Conservation (phyloP, 2,113 vertebrate genomes). For the Colistium nudipinnis region DNA sequence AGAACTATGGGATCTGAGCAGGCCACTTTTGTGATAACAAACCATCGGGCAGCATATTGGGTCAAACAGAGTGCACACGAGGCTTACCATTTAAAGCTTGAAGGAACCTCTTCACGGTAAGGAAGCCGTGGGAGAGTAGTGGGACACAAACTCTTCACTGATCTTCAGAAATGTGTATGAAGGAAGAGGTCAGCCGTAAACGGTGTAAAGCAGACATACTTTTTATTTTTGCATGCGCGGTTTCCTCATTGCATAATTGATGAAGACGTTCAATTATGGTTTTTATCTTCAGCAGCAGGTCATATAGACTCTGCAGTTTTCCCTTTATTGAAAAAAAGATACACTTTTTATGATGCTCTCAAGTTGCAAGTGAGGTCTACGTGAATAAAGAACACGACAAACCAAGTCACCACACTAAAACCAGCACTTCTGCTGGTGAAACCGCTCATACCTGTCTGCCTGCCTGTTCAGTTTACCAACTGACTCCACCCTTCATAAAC, state of each 20-base stretch:
- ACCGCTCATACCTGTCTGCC: background rate
- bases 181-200: conserved; percentile 3
- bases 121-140: background rate
- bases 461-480: no score
- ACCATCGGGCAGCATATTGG: background rate
- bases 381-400: no score
- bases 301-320: no score
- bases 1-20: background rate
- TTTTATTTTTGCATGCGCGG: background rate
- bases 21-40: conserved; percentile 1
- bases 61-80: background rate
- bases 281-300: background rate
- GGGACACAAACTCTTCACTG: background rate
- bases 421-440: no score
- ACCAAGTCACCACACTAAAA: background rate
- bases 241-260: background rate
- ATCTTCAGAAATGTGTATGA: conserved; percentile 1
- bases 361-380: no score
- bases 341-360: no score
- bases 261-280: background rate
- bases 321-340: no score
- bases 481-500: conserved; percentile 1
- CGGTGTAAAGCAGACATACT: background rate
- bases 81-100: background rate
- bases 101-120: background rate